These are phyloP conservation scores for Dreissena polymorpha DNA, from an alignment of 1,140 invertebrate species.

Conservation along the genomic window DNA sequence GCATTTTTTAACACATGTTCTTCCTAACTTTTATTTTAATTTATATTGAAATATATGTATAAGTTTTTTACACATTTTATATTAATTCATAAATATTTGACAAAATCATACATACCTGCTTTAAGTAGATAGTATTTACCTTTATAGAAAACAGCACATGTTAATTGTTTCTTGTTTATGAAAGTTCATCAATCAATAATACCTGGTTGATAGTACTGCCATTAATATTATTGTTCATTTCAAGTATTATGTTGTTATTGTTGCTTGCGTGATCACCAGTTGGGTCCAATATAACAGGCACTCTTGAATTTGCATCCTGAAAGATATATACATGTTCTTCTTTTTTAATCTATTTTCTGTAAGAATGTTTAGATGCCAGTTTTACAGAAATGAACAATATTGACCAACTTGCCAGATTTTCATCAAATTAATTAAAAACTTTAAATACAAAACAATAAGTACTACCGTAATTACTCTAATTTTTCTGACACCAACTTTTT, in stretches of 20 bases:
- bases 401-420: not conserved
- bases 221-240: not conserved
- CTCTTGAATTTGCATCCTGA: slow-evolving; percentile 28
- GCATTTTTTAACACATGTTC: too few relatives aligned
- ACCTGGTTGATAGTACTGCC: not conserved
- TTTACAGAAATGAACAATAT: not conserved
- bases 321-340: not conserved
- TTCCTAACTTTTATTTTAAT: too few relatives aligned
- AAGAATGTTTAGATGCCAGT: not conserved
- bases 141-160: not conserved
- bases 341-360: not conserved
- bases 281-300: slow-evolving; percentile 20
- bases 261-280: slow-evolving; percentile 14
- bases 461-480: too few relatives aligned
- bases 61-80: too few relatives aligned
- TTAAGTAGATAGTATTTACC: too few relatives aligned
- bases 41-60: too few relatives aligned
- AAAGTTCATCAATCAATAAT: not conserved
- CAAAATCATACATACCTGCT: not conserved
- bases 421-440: not conserved
- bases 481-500: too few relatives aligned
- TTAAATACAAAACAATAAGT: not conserved
- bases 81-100: too few relatives aligned
- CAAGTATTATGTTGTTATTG: slow-evolving; percentile 21
- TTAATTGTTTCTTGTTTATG: not conserved